phyloP scores from a whole-genome alignment of 2,797 vertebrate genomes.

The Gambelia wislizenii region DNA sequence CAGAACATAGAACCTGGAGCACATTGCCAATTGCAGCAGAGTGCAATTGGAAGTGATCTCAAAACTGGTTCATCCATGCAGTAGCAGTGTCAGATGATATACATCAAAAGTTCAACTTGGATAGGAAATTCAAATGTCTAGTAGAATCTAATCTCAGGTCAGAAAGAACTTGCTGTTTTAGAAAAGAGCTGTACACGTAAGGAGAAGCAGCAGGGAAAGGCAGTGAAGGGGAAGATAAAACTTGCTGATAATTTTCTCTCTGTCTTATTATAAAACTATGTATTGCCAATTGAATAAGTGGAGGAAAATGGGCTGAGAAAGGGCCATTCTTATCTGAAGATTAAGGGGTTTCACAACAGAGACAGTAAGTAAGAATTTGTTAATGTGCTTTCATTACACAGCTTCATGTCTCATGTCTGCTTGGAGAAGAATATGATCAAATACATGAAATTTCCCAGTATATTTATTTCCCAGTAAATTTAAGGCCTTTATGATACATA shows the following conservation, averaged over 20 bases:
- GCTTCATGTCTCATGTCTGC: not conserved
- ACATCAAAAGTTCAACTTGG: constrained; percentile 13
- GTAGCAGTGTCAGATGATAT: constrained; percentile 28
- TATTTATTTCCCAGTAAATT: not conserved
- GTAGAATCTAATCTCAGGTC: constrained; percentile 19
- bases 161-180: constrained; percentile 23
- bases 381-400: not conserved
- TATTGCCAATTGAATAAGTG: constrained; percentile 5
- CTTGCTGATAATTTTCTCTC: not conserved
- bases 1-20: constrained; percentile 6
- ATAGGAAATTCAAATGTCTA: constrained; percentile 21
- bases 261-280: constrained; percentile 13
- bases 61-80: not conserved
- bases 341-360: not conserved
- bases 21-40: constrained; percentile 35
- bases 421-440: not conserved
- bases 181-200: not conserved
- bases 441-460: not conserved
- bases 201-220: not conserved
- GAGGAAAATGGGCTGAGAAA: not conserved
- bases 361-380: not conserved
- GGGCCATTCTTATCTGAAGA: not conserved
- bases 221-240: not conserved
- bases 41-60: constrained; percentile 42
- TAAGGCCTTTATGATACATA: not conserved